phyloP scores from a whole-genome alignment of 2,888 invertebrate species.

The Diarsia mendica region DNA sequence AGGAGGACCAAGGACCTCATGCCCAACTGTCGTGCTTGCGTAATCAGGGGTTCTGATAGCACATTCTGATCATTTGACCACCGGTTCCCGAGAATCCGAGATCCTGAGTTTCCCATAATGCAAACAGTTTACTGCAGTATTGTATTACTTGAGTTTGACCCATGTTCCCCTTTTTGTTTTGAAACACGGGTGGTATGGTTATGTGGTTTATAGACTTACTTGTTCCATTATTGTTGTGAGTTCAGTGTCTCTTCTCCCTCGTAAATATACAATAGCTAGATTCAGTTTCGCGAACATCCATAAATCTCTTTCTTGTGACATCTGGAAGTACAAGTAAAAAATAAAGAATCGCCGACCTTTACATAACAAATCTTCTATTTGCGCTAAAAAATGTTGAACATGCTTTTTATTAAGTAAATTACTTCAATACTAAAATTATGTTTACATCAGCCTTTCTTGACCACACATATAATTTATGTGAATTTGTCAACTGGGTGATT shows the following conservation, averaged over 20 bases:
- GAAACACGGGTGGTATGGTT: not conserved
- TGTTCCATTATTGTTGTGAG: conserved; percentile 96
- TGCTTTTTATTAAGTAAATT: not conserved
- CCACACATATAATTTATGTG: not conserved
- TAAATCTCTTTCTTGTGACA: conserved; percentile 96
- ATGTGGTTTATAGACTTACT: conserved; percentile 83
- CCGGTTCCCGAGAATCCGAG: no score
- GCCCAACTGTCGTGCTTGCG: no score
- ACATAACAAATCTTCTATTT: not conserved
- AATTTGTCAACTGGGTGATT: no score
- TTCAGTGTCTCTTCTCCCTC: conserved; percentile 97
- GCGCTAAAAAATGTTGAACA: not conserved
- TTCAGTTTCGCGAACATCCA: conserved; percentile 99
- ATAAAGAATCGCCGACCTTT: not conserved
- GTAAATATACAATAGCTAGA: conserved; percentile 98
- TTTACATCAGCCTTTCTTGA: not conserved
- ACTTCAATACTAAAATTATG: not conserved
- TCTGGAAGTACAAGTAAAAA: conserved; percentile 85
- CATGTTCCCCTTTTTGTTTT: not conserved
- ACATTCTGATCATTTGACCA: no score
- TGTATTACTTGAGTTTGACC: not conserved
- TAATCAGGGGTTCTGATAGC: no score
- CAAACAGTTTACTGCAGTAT: no score
- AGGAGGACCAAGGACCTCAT: no score
- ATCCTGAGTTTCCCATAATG: no score